Percentiles rank a stretch among this genome's conserved stretches.
Conservation (phyloP, 2,797 vertebrate genomes). For the Arrhamphus sclerolepis region DNA sequence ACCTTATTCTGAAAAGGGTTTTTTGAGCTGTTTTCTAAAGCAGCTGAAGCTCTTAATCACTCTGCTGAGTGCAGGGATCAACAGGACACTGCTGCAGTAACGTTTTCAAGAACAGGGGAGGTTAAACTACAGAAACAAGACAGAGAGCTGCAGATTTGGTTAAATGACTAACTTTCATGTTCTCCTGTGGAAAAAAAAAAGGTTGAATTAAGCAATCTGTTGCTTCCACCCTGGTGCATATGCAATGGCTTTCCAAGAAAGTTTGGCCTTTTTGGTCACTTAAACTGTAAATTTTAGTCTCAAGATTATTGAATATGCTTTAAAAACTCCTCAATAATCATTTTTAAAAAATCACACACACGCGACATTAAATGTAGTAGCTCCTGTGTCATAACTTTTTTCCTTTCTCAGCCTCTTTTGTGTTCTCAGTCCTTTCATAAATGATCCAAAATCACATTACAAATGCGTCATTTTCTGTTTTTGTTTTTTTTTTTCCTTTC, state of each 20-base stretch:
- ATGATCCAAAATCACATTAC: slow-evolving; percentile 2
- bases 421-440: background rate
- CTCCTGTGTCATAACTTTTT: background rate
- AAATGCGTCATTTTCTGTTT: background rate
- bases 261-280: background rate
- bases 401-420: background rate
- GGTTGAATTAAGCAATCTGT: background rate
- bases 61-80: slow-evolving; percentile 7
- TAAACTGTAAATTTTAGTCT: background rate
- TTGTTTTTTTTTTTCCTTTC: background rate
- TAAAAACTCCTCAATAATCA: background rate
- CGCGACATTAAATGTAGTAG: too few species aligned
- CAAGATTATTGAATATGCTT: background rate
- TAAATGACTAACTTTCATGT: background rate
- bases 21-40: slow-evolving; percentile 34
- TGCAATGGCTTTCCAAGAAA: background rate
- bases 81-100: slow-evolving; percentile 5
- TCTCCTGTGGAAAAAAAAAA: background rate
- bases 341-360: too few species aligned
- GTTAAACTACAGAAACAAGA: background rate
- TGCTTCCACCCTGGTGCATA: too few species aligned
- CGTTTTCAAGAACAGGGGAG: background rate
- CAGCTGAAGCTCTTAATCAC: slow-evolving; percentile 53
- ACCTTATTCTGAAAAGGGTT: slow-evolving; percentile 32
- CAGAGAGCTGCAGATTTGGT: slow-evolving; percentile 4